Percentiles rank a stretch among this genome's conserved stretches.
Conservation (phyloP, 2,113 vertebrate species). For the Hydropotes inermis region DNA sequence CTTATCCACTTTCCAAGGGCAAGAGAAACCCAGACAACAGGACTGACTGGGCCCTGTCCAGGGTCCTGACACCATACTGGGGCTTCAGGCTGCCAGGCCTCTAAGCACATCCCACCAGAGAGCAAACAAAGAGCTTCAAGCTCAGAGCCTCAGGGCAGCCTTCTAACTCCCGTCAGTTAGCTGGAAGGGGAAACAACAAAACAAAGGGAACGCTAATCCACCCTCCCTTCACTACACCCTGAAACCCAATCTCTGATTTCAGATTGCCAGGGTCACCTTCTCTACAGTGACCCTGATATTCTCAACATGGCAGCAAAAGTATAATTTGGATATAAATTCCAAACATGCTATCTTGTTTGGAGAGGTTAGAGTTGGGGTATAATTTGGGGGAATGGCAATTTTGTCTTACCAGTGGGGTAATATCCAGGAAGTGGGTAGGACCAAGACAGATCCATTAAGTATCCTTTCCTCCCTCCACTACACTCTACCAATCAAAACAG, state of each 20-base stretch:
- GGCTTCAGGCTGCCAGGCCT: not conserved
- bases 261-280: not conserved
- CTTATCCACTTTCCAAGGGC: not conserved
- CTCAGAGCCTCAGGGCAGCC: slow-evolving; percentile 1
- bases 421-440: not conserved
- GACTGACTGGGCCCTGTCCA: slow-evolving; percentile 66
- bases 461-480: not conserved
- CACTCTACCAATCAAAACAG: not conserved
- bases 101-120: fast-evolving
- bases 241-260: not conserved
- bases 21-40: fast-evolving
- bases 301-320: not conserved
- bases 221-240: not conserved
- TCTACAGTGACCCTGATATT: not conserved
- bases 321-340: not conserved
- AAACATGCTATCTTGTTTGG: not conserved
- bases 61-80: slow-evolving; percentile 49
- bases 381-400: not conserved
- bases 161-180: not conserved
- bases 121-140: slow-evolving; percentile 57
- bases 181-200: slow-evolving; percentile 4
- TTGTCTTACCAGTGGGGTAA: not conserved
- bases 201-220: slow-evolving; percentile 45
- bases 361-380: not conserved
- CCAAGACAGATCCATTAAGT: not conserved